phyloP scores from a whole-genome alignment of 2,888 invertebrate species.

The Charanyca ferruginea region DNA sequence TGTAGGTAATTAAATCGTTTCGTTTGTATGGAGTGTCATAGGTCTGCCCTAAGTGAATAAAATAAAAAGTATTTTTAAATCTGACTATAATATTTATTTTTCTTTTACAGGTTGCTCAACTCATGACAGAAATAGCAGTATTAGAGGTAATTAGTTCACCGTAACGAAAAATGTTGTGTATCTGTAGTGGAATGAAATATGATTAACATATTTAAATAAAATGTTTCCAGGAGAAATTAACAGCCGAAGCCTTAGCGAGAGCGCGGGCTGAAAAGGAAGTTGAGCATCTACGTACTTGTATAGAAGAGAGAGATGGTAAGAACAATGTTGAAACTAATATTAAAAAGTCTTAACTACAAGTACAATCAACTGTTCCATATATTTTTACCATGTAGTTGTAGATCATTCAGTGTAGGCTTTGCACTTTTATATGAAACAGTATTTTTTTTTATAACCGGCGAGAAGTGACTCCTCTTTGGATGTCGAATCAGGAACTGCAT shows the following conservation, averaged over 20 bases:
- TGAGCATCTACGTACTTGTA: slow-evolving; percentile 79
- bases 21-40: too few relatives aligned
- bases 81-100: neutral
- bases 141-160: slow-evolving; percentile 73
- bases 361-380: too few relatives aligned
- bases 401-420: too few relatives aligned
- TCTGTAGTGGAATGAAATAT: neutral
- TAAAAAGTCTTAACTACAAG: too few relatives aligned
- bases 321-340: neutral
- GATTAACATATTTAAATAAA: neutral
- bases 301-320: slow-evolving; percentile 83
- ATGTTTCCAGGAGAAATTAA: slow-evolving; percentile 75
- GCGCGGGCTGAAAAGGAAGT: slow-evolving; percentile 79
- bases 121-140: slow-evolving; percentile 77
- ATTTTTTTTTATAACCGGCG: too few relatives aligned
- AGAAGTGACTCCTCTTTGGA: too few relatives aligned
- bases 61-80: neutral
- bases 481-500: too few relatives aligned
- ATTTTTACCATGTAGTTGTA: too few relatives aligned
- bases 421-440: too few relatives aligned
- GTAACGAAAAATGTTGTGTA: neutral
- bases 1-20: too few relatives aligned
- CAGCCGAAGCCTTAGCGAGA: slow-evolving; percentile 75
- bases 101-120: slow-evolving; percentile 73
- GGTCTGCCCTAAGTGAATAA: too few relatives aligned